Conservation (phyloP, 2,797 vertebrate genomes). For the Trachops cirrhosus region DNA sequence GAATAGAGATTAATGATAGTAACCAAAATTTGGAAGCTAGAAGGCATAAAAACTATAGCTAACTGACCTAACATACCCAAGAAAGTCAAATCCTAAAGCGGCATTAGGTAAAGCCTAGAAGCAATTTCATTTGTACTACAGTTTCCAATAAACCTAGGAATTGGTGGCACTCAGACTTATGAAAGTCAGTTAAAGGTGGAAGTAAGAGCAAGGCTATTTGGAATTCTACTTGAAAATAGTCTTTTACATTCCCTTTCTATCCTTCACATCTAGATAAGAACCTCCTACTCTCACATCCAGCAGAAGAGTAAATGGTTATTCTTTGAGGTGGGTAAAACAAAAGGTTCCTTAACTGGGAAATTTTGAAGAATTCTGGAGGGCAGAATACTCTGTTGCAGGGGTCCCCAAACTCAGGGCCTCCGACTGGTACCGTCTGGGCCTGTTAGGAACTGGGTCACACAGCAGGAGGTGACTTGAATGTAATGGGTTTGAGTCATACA, state of each 20-base stretch:
- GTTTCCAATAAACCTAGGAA: background rate
- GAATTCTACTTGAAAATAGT: background rate
- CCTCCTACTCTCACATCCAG: background rate
- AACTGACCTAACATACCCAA: background rate
- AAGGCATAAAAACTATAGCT: background rate
- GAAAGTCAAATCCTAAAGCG: background rate
- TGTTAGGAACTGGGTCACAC: too few relatives aligned
- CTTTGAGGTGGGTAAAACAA: background rate
- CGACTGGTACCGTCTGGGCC: too few relatives aligned
- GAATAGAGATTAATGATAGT: background rate
- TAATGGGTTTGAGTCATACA: too few relatives aligned
- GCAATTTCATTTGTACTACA: background rate
- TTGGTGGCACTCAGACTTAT: background rate
- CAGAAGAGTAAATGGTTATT: background rate
- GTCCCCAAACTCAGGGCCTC: too few relatives aligned
- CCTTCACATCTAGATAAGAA: background rate
- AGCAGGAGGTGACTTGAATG: too few relatives aligned
- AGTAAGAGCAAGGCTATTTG: background rate
- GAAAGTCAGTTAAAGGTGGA: background rate
- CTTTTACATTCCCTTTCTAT: background rate
- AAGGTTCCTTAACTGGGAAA: background rate
- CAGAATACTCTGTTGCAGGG: background rate
- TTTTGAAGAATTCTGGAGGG: background rate
- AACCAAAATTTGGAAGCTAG: background rate
- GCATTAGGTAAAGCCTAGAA: background rate